Percentiles rank a stretch among this genome's conserved stretches.
Evolutionary conservation across 30 jellyfish, hydroid and myxozoan species (phyloP).

Genomic region (Hydractinia echinata): DNA sequence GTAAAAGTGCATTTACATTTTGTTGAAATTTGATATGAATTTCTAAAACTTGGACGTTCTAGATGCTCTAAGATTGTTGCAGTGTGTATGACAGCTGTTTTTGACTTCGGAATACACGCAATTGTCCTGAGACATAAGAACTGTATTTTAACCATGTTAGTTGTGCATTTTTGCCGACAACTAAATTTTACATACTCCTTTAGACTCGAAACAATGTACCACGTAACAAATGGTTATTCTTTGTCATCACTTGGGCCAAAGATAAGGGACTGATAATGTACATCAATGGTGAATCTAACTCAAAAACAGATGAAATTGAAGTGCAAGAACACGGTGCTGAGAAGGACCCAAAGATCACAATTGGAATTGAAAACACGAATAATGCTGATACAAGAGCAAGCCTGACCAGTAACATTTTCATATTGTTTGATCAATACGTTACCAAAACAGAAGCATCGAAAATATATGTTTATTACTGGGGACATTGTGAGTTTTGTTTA

Average conservation of each 20-base stretch:
- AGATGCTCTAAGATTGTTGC: too few relatives aligned
- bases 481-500: slow-evolving; percentile 64
- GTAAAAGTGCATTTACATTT: too few relatives aligned
- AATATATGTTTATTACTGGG: slow-evolving; percentile 83
- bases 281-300: slow-evolving; percentile 66
- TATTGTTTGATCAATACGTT: slow-evolving; percentile 62
- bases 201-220: slow-evolving; percentile 18
- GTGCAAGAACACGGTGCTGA: slow-evolving; percentile 73
- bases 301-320: slow-evolving; percentile 53
- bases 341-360: slow-evolving; percentile 57
- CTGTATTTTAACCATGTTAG: too few relatives aligned
- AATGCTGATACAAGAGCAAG: slow-evolving; percentile 26
- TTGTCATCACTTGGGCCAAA: slow-evolving; percentile 75
- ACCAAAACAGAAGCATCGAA: slow-evolving; percentile 74
- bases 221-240: slow-evolving; percentile 61
- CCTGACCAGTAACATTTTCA: slow-evolving; percentile 39
- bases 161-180: too few relatives aligned
- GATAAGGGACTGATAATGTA: slow-evolving; percentile 78
- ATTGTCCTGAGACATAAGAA: too few relatives aligned
- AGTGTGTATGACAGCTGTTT: too few relatives aligned
- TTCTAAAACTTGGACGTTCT: too few relatives aligned
- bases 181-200: too few relatives aligned
- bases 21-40: too few relatives aligned
- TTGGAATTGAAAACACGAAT: slow-evolving; percentile 58
- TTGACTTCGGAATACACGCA: too few relatives aligned